Evolutionary conservation across 2,888 invertebrate genomes (phyloP), one percentile per base, ranked within the genome.

Genomic region (Saturnia pavonia): DNA sequence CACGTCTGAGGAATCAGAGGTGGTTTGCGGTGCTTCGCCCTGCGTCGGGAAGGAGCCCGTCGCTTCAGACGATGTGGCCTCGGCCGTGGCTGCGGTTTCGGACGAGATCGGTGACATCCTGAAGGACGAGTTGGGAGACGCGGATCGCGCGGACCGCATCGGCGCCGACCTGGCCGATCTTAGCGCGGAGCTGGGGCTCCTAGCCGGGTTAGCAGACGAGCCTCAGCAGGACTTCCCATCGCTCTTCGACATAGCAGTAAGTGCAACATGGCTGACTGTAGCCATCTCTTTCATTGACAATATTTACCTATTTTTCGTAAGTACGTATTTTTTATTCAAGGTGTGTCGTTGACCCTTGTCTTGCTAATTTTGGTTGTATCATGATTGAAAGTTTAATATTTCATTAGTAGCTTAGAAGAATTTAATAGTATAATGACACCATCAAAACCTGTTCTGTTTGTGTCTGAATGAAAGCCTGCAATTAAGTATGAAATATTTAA

Each of bases 81-180:
- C 91, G 4, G 93, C 91, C 8, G 93, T 92, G 75, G 91, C 91
- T 11, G 90, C 91, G 3, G 92, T 90, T 67, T 92, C 94, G 0
- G 91, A 93, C 73, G 94, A 94, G 85, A 93, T 93, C 70, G 92
- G 92, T 27, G 93, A 92, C 79, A 92, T 93, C 80, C 79, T 94
- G 82, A 92, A 92, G 80, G 93, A 93, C 76, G 93, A 93, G 77
- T 76, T 93, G 54, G 91, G 88, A 16, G 92, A 92, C 73, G 92
- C 91, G 11, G 92, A 90, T 73, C 84, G 88, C 70, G 91, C 90
- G 69, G 92, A 92, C 69, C 86, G 90, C 69, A 91, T 93, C 72
- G 94, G 91, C 40, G 92, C 91, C 14, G 93, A 94, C 76, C 79
- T 93, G 1, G 91, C 92, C 0, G 91, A 92, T 76, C 80, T 94